phyloP scores from a whole-genome alignment of 2,888 invertebrate species.

The Trichacis sp. region DNA sequence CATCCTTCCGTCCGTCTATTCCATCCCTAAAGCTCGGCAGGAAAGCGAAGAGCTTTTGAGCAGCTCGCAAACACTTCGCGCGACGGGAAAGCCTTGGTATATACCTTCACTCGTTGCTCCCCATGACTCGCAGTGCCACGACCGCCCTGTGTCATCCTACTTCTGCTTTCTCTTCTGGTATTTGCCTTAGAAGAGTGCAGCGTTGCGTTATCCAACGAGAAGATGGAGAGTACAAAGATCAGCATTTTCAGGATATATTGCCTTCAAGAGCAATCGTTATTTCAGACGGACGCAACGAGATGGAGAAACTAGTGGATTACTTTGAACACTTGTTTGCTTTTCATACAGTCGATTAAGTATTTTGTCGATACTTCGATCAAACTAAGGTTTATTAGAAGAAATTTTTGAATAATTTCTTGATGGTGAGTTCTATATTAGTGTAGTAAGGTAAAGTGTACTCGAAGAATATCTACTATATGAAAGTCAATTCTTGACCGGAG shows the following conservation, averaged over 20 bases:
- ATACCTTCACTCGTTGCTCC: slow-evolving; percentile 20
- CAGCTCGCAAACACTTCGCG: slow-evolving; percentile 66
- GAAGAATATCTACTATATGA: no score
- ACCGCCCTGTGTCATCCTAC: slow-evolving; percentile 49
- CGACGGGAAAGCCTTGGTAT: slow-evolving; percentile 49
- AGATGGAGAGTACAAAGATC: slow-evolving; percentile 45
- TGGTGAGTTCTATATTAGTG: no score
- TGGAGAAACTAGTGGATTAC: slow-evolving; percentile 9
- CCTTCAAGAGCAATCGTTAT: slow-evolving; percentile 47
- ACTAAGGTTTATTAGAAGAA: no score
- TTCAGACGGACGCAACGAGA: slow-evolving; percentile 39
- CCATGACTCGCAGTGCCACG: slow-evolving; percentile 28
- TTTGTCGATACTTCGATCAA: no score
- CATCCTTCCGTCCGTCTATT: slow-evolving; percentile 56
- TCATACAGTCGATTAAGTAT: no score
- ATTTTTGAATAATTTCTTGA: no score
- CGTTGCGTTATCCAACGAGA: slow-evolving; percentile 47
- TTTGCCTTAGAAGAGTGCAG: slow-evolving; percentile 57
- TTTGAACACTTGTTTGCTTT: neutral
- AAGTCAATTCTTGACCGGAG: no score
- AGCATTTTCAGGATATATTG: slow-evolving; percentile 53
- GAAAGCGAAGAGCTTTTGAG: slow-evolving; percentile 66
- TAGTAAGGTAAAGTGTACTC: no score
- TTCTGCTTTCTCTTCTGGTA: slow-evolving; percentile 56
- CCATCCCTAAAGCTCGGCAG: slow-evolving; percentile 47